Base-by-base conservation (phyloP, 2,113 vertebrate species). In the Holacanthus passer region DNA sequence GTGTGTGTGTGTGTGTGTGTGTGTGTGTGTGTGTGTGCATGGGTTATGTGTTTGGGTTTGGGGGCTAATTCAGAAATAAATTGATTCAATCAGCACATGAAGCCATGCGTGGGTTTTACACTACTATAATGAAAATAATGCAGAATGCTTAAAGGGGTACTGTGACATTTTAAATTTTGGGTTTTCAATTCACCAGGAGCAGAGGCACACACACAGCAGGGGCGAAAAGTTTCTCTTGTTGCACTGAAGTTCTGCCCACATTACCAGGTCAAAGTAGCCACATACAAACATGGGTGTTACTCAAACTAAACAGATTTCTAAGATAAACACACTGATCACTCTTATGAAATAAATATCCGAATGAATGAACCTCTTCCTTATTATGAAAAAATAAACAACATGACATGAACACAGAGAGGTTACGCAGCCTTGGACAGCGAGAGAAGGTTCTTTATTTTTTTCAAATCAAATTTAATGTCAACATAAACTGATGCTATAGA, bases 71-170 rank as follows among this genome's bases (percentile, higher is more conserved):
- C 20, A 43, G 60, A 83, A 90, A 87, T 79, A 88, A 88, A 92
- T 79, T 59, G 85, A 88, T 82, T 86, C 78, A 88, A 87, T 90
- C 87, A 87, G 63, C 79, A 77, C 69, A 85, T 84, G 32, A 91
- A 89, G 67, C 58, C 62, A 84, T 83, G 79, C 65, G 17, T 84
- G 58, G 31, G 55, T 65, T 71, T 72, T 29, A 71, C 63, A 81
- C 10, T 27, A 68, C 68, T 70, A 75, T 67, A 78, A 78, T 80
- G 65, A 82, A 81, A 87, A 88, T 73, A 85, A 86, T 70, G 43
- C 73, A 77, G 53, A 74, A 75, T 86, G 53, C 87, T 85, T 85
- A 81, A 82, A 89, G 72, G 74, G 73, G 68, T 58, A 70, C 70
- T 35, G 68, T 85, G 86, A 87, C 82, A 88, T 87, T 88, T 89